Evolutionary conservation across 2,113 vertebrate genomes (phyloP), one percentile per base, ranked within the genome.

Genomic region (Plestiodon gilberti): DNA sequence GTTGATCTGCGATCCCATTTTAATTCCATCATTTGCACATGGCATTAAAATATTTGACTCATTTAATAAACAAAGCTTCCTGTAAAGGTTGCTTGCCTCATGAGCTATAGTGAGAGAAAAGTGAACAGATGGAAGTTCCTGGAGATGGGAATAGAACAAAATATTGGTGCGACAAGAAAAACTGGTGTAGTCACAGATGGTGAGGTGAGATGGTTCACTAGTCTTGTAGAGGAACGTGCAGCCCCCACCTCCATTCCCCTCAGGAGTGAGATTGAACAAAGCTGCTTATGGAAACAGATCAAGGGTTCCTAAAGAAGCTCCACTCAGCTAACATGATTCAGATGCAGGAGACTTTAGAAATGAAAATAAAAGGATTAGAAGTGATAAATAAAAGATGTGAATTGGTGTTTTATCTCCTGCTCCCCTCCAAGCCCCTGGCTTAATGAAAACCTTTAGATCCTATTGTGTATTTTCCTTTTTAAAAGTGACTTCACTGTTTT

Each of bases 141-240:
- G 84, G 80, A 81, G 84, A 2, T n/a, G 83, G 87, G 80, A 90
- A 8, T 43, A 83, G 91, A 91, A 52, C 87, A 84, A 79, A 87
- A 85, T 88, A 85, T 78, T 82, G 75, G 83, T 88, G 71, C 33
- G 77, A 23, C 0, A 0, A 67, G 83, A 64, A 57, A 77, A 81
- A 82, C 6, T 64, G 61, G 3, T 20, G 25, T 3, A 64, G n/a
- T 85, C 69, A 33, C 93, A 94, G 95, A 93, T 93, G 93, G 92
- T 9, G 30, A 87, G 92, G 83, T 93, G 9, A 48, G 89, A 70
- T 90, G 92, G 82, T 89, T 90, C 90, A 86, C 76, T 1, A 0
- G 3, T 38, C 89, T 82, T 82, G 38, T 76, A 33, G 62, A n/a
- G 59, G 10, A 0, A 33, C 28, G 2, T 4, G 67, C 86, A 74